Conservation (phyloP, 2,888 invertebrate genomes). For the Kryphioiulus occultus region DNA sequence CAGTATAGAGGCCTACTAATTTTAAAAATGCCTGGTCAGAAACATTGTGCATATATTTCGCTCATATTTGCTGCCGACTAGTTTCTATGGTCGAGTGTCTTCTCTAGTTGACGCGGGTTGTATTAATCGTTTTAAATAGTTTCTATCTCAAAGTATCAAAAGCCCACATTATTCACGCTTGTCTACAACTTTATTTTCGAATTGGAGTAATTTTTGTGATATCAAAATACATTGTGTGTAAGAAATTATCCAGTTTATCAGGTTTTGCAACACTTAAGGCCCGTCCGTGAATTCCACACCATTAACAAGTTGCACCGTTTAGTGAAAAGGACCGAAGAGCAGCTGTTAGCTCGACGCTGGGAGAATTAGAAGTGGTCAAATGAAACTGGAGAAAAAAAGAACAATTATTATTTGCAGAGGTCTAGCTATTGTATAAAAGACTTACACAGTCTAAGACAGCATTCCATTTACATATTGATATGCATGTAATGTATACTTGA, state of each 20-base stretch:
- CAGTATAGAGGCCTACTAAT: no score
- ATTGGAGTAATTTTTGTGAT: not conserved
- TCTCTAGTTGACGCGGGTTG: no score
- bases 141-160: no score
- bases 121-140: no score
- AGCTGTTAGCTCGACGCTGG: not conserved
- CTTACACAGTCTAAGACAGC: no score
- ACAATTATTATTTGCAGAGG: no score
- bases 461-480: not conserved
- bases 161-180: no score
- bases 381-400: not conserved
- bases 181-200: not conserved
- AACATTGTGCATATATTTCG: no score
- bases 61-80: no score
- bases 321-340: not conserved
- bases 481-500: not conserved
- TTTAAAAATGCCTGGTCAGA: no score
- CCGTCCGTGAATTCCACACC: not conserved
- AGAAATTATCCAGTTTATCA: not conserved
- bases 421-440: no score
- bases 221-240: not conserved
- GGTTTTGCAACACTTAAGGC: not conserved
- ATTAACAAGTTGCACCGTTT: not conserved
- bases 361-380: not conserved
- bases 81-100: no score